These are phyloP conservation scores for Heliconius ismenius DNA, from an alignment of 2,888 invertebrate genomes.

Conservation along the genomic window DNA sequence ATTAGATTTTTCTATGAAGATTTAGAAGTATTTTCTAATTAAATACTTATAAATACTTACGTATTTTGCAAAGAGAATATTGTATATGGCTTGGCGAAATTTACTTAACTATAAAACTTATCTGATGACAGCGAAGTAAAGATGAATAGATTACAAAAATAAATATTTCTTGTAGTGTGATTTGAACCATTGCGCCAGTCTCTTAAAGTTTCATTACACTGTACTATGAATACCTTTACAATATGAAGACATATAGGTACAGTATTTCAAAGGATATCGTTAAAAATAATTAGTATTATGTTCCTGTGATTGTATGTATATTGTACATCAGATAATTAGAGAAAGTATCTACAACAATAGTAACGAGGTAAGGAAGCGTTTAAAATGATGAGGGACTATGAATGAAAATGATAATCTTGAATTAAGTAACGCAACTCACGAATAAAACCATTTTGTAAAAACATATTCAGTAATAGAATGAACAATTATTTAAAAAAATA, in stretches of 20 bases:
- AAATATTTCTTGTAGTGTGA: neutral
- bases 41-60: too few species aligned
- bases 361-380: conserved; percentile 30
- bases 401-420: conserved; percentile 33
- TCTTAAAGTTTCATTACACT: neutral
- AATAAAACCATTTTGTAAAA: neutral
- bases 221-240: neutral
- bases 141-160: neutral
- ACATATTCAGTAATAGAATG: neutral
- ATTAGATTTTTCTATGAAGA: too few species aligned
- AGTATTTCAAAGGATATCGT: conserved; percentile 12
- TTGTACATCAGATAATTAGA: conserved; percentile 39
- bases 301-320: conserved; percentile 43
- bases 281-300: conserved; percentile 20
- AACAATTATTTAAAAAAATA: neutral
- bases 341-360: conserved; percentile 49
- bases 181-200: neutral
- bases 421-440: neutral
- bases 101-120: neutral
- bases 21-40: too few species aligned
- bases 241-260: neutral
- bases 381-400: conserved; percentile 28
- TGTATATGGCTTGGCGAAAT: neutral
- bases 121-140: neutral
- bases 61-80: neutral